Conservation (phyloP, 2,113 vertebrate genomes). For the Thryonomys swinderianus region DNA sequence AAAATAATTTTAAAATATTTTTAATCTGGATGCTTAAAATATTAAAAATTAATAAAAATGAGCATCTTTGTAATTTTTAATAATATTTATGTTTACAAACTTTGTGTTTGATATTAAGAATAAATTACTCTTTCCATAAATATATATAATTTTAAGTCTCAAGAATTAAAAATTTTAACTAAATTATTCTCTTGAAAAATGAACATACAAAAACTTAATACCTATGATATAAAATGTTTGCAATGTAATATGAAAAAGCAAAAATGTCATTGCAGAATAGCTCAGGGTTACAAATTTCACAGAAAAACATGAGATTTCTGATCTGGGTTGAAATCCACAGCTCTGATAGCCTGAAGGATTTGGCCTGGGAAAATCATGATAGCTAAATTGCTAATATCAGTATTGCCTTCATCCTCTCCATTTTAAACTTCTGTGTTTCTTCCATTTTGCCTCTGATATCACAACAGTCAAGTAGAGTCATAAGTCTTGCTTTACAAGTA, state of each 20-base stretch:
- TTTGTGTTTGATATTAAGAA: neutral
- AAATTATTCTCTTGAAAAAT: neutral
- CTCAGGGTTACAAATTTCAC: neutral
- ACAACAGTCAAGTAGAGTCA: neutral
- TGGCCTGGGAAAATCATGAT: neutral
- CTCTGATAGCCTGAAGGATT: neutral
- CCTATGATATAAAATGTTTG: neutral
- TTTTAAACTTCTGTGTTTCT: neutral
- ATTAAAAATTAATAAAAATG: neutral
- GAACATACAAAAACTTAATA: neutral
- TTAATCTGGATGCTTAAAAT: neutral
- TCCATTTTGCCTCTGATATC: neutral
- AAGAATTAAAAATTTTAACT: neutral
- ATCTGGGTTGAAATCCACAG: neutral
- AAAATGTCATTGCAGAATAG: neutral
- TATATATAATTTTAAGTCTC: neutral
- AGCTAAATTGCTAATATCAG: neutral
- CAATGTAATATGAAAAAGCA: neutral
- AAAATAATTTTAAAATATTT: neutral
- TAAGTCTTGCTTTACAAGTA: neutral
- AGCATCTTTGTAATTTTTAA: neutral
- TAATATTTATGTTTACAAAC: neutral
- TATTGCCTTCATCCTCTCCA: neutral
- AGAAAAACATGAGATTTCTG: neutral
- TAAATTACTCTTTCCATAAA: neutral